Percentiles rank a stretch among this genome's conserved stretches.
Conservation (phyloP, 2,888 invertebrate species). For the Caenorhabditis zanzibari region DNA sequence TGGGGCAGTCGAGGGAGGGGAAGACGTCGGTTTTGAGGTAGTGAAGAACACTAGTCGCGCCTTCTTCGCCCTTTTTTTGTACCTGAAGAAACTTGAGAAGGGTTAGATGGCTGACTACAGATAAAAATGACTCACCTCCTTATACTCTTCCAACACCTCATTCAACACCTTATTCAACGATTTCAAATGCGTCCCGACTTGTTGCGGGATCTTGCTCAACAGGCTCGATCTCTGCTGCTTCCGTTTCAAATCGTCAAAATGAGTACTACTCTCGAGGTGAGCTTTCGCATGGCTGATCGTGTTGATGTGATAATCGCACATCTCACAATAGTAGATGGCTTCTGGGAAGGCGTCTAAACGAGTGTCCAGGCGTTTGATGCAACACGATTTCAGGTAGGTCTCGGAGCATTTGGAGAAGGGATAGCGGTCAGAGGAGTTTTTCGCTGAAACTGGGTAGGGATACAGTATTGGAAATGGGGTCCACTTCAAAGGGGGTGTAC, state of each 20-base stretch:
- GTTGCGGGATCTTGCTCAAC: conserved; percentile 8
- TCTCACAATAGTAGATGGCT: conserved; percentile 68
- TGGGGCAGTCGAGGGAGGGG: background rate
- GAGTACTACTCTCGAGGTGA: conserved; percentile 61
- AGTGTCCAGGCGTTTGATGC: conserved; percentile 34
- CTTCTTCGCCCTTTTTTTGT: background rate
- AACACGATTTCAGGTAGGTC: conserved; percentile 15
- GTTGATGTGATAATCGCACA: conserved; percentile 68
- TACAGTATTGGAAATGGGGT: too few species aligned
- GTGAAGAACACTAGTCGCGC: background rate
- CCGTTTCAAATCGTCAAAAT: conserved; percentile 48
- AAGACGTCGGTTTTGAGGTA: conserved; percentile 22
- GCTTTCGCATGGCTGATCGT: conserved; percentile 59
- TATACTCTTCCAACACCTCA: conserved; percentile 7
- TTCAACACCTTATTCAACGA: conserved; percentile 23
- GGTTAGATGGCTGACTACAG: too few species aligned
- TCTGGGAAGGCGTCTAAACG: conserved; percentile 58
- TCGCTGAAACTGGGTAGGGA: conserved; percentile 26
- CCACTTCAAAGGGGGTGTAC: too few species aligned
- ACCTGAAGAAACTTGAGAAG: conserved; percentile 32
- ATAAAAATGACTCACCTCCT: too few species aligned
- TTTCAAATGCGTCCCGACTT: background rate
- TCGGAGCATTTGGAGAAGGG: conserved; percentile 42
- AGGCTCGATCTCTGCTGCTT: conserved; percentile 17
- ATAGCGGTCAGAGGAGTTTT: background rate